These are phyloP conservation scores for Encarsia formosa DNA, from an alignment of 2,888 invertebrate species.

Conservation along the genomic window DNA sequence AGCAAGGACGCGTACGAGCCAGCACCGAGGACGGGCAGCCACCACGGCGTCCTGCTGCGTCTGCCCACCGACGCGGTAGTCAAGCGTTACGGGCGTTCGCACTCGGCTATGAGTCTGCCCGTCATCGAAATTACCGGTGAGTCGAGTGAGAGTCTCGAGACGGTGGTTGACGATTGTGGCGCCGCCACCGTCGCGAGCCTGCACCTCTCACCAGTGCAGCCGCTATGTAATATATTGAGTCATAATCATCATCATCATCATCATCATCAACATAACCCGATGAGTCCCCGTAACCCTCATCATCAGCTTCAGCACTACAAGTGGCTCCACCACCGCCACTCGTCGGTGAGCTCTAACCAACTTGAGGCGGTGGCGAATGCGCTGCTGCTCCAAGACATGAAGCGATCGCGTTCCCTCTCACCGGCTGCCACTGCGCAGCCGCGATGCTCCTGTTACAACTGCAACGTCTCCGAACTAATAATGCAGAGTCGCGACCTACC, in stretches of 20 bases:
- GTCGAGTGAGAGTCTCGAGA: conserved; percentile 10
- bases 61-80: conserved; percentile 11
- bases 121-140: conserved; percentile 42
- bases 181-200: not conserved
- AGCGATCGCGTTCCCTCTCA: conserved; percentile 39
- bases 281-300: not conserved
- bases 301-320: too few species aligned
- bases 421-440: conserved; percentile 15
- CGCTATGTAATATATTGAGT: too few species aligned
- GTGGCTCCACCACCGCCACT: not conserved
- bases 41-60: too few species aligned
- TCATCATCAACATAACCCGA: not conserved
- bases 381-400: conserved; percentile 5
- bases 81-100: conserved; percentile 43
- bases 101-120: conserved; percentile 41
- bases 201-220: too few species aligned
- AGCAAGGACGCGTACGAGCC: not conserved
- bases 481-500: conserved; percentile 39
- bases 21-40: not conserved
- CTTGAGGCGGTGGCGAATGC: conserved; percentile 18
- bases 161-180: not conserved
- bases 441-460: conserved; percentile 42
- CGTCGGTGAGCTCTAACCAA: conserved; percentile 2
- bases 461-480: conserved; percentile 44
- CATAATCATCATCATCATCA: not conserved